A percentile compares a stretch with the other conserved stretches of the same genome.
These are phyloP conservation scores for Pygmarrhopalites habei DNA, from an alignment of 1,140 invertebrate species.

Conservation along the genomic window DNA sequence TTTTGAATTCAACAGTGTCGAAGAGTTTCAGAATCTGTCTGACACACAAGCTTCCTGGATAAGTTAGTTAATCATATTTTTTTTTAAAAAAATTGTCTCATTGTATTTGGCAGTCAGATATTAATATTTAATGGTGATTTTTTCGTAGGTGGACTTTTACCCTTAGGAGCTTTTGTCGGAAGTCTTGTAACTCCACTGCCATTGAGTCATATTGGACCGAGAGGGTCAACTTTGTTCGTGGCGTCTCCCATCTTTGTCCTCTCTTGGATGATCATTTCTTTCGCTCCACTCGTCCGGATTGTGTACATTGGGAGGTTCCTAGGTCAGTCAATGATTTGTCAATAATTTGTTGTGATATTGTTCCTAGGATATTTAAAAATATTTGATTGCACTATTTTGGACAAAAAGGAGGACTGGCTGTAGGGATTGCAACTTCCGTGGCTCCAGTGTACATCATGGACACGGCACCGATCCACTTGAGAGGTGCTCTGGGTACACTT, in stretches of 20 bases:
- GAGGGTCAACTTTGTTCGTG: conserved; percentile 20
- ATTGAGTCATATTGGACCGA: conserved; percentile 19
- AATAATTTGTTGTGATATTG: background rate
- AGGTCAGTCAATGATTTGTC: conserved; percentile 12
- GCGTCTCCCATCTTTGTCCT: conserved; percentile 17
- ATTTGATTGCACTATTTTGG: too few species aligned
- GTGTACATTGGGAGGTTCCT: conserved; percentile 25
- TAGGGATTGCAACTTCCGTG: conserved; percentile 17
- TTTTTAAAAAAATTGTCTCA: background rate
- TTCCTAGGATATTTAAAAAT: background rate
- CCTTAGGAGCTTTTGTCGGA: conserved; percentile 31
- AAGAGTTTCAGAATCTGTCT: conserved; percentile 9
- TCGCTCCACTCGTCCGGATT: conserved; percentile 13
- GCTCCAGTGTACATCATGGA: conserved; percentile 29
- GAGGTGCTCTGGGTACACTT: conserved; percentile 29
- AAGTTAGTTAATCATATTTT: background rate
- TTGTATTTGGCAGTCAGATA: background rate
- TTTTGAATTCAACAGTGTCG: background rate
- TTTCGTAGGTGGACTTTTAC: conserved; percentile 26
- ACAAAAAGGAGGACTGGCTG: conserved; percentile 31
- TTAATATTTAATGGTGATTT: background rate
- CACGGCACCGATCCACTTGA: conserved; percentile 9
- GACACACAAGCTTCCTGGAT: conserved; percentile 21
- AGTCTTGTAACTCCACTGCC: conserved; percentile 22
- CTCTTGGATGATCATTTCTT: conserved; percentile 24